These are phyloP conservation scores for Bugulina stolonifera DNA, from an alignment of 2,888 invertebrate species.

Conservation along the genomic window DNA sequence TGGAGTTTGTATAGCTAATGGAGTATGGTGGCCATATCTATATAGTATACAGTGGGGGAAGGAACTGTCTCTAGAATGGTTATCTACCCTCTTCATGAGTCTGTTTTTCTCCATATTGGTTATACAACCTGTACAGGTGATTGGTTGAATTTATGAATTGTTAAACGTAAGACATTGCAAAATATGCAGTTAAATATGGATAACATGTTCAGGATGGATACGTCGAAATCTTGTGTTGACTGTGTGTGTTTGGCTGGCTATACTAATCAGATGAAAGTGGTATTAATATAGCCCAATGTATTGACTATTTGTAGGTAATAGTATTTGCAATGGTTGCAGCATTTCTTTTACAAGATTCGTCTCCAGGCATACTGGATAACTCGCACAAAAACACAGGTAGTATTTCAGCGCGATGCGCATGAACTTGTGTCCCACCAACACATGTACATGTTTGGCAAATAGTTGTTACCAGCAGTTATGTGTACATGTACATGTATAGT, in stretches of 20 bases:
- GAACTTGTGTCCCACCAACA: too few relatives aligned
- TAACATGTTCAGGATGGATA: too few relatives aligned
- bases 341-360: background rate
- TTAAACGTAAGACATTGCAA: background rate
- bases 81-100: background rate
- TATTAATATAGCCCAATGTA: too few relatives aligned
- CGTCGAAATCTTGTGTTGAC: too few relatives aligned
- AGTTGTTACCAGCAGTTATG: too few relatives aligned
- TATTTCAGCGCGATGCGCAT: background rate
- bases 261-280: too few relatives aligned
- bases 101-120: background rate
- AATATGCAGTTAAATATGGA: background rate
- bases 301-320: background rate
- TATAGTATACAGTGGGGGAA: slow-evolving; percentile 24
- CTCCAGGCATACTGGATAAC: background rate
- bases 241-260: too few relatives aligned
- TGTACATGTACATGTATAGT: too few relatives aligned
- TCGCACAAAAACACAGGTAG: background rate
- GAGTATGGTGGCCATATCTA: slow-evolving; percentile 20
- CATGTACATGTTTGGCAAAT: too few relatives aligned
- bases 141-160: background rate
- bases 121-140: background rate
- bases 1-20: slow-evolving; percentile 19
- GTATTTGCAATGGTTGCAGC: background rate
- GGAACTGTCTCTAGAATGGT: slow-evolving; percentile 17